Evolutionary conservation across 2,113 vertebrate species (phyloP), one percentile per base, ranked within the genome.

Genomic region (Bubalus kerabau): DNA sequence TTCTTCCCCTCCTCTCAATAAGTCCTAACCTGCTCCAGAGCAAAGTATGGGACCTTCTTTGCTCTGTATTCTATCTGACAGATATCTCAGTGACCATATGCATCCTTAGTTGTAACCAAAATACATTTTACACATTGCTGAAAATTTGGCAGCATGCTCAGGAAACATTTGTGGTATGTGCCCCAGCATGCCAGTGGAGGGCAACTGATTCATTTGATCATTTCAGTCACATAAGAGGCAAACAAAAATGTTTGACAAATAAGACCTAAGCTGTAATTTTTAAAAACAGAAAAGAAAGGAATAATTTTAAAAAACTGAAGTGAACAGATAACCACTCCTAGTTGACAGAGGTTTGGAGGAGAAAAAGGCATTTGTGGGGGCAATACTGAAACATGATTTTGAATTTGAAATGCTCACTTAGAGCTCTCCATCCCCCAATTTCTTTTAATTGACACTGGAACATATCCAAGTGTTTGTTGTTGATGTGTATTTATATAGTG

Each of bases 91-190:
- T 97, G 98, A 93, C 98, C 95, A 97, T 98, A 98, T 98, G 98
- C 93, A 95, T 97, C 91, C 71, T 90, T 85, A 87, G 91, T 78
- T 89, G 86, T 94, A 97, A 97, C 95, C 97, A 98, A 98, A 98
- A 97, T 98, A 98, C 95, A 95, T 97, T 96, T 98, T 97, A 97
- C 96, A 97, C 97, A 95, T 97, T 97, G 92, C 98, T 96, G 59
- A 91, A 74, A 94, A 96, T 74, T 98, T 98, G 97, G 97, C 97
- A 98, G 90, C 86, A 91, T 54, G 89, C n/a, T 91, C 83, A 10
- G 94, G 82, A 98, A 98, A 95, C 96, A 97, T 97, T 97, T 97
- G 97, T 91, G 71, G 78, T 81, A 96, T 97, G 62, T 93, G 96
- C 96, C 98, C 95, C 83, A 43, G 87, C 46, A 46, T 23, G 50